Percentiles rank a stretch among this genome's conserved stretches.
Conservation (phyloP, 2,888 invertebrate genomes). For the Caenorhabditis macrosperma region DNA sequence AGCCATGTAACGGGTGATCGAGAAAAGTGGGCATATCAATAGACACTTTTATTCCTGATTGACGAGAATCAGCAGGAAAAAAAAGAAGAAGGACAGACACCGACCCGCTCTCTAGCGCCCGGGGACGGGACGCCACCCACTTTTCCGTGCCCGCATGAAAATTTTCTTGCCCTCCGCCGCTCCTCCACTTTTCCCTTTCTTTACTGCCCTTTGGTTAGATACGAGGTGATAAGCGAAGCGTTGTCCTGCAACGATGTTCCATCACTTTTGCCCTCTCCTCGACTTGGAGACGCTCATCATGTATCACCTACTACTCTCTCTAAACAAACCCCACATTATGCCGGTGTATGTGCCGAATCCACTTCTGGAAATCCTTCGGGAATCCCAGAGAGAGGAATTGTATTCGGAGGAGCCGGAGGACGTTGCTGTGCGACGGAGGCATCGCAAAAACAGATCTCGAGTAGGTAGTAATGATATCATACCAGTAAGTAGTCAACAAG, state of each 20-base stretch:
- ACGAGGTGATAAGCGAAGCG: conserved; percentile 15
- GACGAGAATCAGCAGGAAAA: conserved; percentile 9
- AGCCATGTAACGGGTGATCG: neutral
- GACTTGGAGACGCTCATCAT: conserved; percentile 24
- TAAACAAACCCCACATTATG: conserved; percentile 7
- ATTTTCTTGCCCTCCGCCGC: conserved; percentile 10
- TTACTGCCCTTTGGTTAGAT: conserved; percentile 35
- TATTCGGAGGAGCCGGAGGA: neutral
- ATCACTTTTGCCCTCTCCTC: neutral
- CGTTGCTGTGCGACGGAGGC: conserved; percentile 9
- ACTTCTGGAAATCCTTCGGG: neutral
- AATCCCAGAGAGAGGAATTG: neutral
- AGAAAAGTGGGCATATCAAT: conserved; percentile 28
- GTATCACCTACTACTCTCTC: conserved; percentile 27
- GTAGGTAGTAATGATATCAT: conserved; percentile 7
- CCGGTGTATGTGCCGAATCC: neutral
- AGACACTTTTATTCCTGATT: conserved; percentile 20
- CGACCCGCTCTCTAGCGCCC: conserved; percentile 8
- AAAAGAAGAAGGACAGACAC: conserved; percentile 34
- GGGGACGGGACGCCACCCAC: conserved; percentile 47
- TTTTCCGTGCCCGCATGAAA: conserved; percentile 54
- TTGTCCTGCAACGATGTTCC: conserved; percentile 26
- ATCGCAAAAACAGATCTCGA: conserved; percentile 18
- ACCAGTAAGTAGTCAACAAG: neutral
- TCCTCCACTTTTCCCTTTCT: conserved; percentile 27